Evolutionary conservation across 2,888 invertebrate species (phyloP), one percentile per base, ranked within the genome.

Genomic region (Hololepta plana): DNA sequence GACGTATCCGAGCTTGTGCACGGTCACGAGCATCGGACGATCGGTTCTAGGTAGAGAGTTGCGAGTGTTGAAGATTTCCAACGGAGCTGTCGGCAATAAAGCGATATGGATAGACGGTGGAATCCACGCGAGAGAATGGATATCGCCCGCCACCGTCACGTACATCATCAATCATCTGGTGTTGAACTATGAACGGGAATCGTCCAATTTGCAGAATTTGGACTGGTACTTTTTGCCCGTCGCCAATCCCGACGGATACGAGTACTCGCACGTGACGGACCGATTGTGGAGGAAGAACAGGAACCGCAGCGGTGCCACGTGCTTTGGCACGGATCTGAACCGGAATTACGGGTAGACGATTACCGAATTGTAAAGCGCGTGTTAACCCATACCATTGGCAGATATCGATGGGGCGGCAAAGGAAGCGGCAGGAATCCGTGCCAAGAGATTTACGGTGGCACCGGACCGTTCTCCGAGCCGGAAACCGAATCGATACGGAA

Each of bases 121-220:
- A 11, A 84, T 85, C 37, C 87, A 88, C 42, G 80, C 85, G 0
- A 64, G 91, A 12, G 93, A 93, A 59, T 93, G 84, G 84, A 80
- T 85, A 41, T 73, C 76, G 21, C 72, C 77, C 0, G 77, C 84
- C 0, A 65, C 73, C 0, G 79, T 77, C 3, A 75, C 81, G 0
- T 84, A 68, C 47, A 59, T 82, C 19, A 70, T 81, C 10, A 67
- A 81, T 43, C 61, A 69, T 31, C 51, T 84, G 24, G 67, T 70
- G 2, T 68, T 72, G 38, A 72, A 69, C 38, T 75, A 68, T 49
- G 66, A 76, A 23, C 56, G 59, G 3, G 62, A 64, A 35, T 64
- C 77, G 0, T 58, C 62, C 8, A 6, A 33, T 14, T 7, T 88
- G 43, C 76, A 72, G 42, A 75, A 75, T 44, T 67, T 84, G 28